Conservation (phyloP, 2,113 vertebrate genomes). For the Colossoma macropomum region DNA sequence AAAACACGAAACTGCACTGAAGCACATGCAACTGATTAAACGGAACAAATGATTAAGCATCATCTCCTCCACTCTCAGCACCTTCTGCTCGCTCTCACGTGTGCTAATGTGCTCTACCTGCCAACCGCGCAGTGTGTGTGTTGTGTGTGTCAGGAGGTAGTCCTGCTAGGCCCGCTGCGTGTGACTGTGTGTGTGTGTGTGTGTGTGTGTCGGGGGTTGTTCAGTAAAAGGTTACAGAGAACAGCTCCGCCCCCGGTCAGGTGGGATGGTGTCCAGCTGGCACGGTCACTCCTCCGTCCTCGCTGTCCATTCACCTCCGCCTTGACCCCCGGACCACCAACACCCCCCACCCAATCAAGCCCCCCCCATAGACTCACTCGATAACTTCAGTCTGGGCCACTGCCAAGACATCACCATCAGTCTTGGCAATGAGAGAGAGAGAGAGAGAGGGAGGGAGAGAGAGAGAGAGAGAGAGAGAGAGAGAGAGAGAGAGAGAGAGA, state of each 20-base stretch:
- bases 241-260: constrained; percentile 61
- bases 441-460: background rate
- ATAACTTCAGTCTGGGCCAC: constrained; percentile 57
- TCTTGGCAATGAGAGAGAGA: constrained; percentile 54
- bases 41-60: background rate
- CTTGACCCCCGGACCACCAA: constrained; percentile 59
- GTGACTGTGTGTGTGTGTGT: constrained; percentile 39
- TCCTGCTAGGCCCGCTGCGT: constrained; percentile 40
- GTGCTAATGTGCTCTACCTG: constrained; percentile 38
- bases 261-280: constrained; percentile 76
- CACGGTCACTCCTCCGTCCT: constrained; percentile 48
- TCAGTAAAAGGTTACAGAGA: constrained; percentile 67
- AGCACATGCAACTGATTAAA: too few species aligned
- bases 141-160: constrained; percentile 48
- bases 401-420: constrained; percentile 69
- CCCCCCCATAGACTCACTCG: constrained; percentile 51
- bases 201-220: constrained; percentile 45
- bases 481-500: too few species aligned
- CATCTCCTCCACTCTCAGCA: background rate
- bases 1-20: too few species aligned
- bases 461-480: background rate
- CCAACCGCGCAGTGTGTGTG: constrained; percentile 42
- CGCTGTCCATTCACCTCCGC: constrained; percentile 61
- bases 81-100: background rate
- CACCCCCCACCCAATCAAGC: constrained; percentile 57